These are phyloP conservation scores for Perodicticus potto DNA, from an alignment of 2,797 vertebrate genomes.

Conservation along the genomic window DNA sequence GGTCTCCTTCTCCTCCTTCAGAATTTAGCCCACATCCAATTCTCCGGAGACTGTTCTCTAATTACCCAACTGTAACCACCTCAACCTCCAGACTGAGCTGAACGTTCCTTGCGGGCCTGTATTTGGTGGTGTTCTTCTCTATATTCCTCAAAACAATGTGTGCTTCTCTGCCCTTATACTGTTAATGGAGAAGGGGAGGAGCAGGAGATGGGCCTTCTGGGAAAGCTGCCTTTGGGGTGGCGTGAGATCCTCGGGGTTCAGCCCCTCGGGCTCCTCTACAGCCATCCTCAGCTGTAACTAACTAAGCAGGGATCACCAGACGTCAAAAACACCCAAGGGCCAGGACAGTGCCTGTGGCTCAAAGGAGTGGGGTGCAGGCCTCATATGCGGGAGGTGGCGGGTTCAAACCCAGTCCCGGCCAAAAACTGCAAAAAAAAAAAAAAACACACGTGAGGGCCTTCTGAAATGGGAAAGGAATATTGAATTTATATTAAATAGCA, in stretches of 20 bases:
- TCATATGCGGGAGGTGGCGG: too few relatives aligned
- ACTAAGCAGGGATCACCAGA: neutral
- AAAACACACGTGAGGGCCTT: neutral
- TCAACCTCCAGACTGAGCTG: neutral
- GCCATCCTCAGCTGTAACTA: neutral
- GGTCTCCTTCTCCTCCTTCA: neutral
- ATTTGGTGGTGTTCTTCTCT: neutral
- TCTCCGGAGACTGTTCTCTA: neutral
- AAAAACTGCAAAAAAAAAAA: too few relatives aligned
- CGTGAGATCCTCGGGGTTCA: neutral
- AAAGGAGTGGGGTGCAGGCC: too few relatives aligned
- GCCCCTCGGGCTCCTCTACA: too few relatives aligned
- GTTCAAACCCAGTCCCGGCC: too few relatives aligned
- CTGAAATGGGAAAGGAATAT: neutral
- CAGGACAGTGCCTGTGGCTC: too few relatives aligned
- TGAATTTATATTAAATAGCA: neutral
- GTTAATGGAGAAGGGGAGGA: neutral
- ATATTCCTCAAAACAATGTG: neutral
- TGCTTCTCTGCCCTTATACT: neutral
- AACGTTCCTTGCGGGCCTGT: neutral
- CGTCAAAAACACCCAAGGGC: neutral
- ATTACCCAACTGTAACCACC: neutral
- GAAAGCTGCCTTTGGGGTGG: neutral
- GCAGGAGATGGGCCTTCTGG: neutral
- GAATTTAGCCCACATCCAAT: neutral